phyloP scores from a whole-genome alignment of 2,113 vertebrate species.

The Probosciger aterrimus region DNA sequence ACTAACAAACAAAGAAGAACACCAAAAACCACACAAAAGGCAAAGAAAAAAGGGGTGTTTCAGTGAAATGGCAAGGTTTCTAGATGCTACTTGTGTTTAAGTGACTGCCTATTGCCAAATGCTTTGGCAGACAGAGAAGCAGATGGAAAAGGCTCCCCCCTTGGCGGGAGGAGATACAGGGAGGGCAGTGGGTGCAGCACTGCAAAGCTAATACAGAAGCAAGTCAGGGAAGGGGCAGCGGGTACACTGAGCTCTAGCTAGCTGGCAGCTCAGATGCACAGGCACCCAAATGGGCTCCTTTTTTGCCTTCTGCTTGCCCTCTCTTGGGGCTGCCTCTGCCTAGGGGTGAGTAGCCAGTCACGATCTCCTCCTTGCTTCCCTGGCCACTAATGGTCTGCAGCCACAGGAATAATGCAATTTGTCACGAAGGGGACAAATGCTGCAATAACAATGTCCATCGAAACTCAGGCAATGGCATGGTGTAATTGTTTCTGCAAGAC shows the following conservation, averaged over 20 bases:
- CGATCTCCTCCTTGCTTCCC: conserved; percentile 37
- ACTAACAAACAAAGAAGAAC: background rate
- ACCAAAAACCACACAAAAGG: background rate
- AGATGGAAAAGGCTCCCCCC: background rate
- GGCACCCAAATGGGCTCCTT: background rate
- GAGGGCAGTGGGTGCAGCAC: background rate
- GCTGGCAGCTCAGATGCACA: conserved; percentile 27
- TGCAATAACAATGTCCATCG: conserved; percentile 67
- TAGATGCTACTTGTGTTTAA: background rate
- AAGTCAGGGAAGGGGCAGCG: conserved; percentile 19
- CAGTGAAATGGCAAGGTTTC: background rate
- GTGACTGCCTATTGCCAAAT: background rate
- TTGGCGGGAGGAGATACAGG: background rate
- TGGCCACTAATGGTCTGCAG: conserved; percentile 45
- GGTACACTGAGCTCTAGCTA: background rate
- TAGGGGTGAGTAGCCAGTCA: conserved; percentile 5
- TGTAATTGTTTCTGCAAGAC: conserved; percentile 69
- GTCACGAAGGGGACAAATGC: conserved; percentile 75
- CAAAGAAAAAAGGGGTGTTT: background rate
- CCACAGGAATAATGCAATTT: conserved; percentile 69
- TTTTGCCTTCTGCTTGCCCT: background rate
- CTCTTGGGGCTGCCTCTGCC: background rate
- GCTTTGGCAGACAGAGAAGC: background rate
- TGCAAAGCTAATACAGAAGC: conserved; percentile 28
- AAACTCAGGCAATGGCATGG: background rate